Evolutionary conservation across 2,888 invertebrate species (phyloP), one percentile per base, ranked within the genome.

Genomic region (Drepanosiphum platanoidis): DNA sequence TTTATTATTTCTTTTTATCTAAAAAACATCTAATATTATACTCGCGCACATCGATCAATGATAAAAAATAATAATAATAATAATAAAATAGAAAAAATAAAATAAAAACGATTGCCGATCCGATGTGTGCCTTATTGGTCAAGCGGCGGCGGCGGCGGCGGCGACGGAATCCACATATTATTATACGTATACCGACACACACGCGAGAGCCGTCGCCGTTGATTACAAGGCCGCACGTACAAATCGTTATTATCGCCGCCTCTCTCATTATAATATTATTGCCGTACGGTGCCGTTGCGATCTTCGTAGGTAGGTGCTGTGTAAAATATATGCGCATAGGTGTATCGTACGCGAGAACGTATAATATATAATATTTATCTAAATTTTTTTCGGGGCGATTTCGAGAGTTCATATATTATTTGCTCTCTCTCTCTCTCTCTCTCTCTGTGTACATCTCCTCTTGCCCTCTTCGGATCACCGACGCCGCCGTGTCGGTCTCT

Each of bases 151-250:
- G 46, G 39, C 39, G 4, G 39, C 39, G 9, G 39, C 9, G 39
- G 7, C 52, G 3, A 3, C 2, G 46, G 3, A 52, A 4, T 7
- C 11, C 13, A 42, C 11, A 9, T 8, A 1, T 1, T 2, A 18
- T 18, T 3, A 18, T 15, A 18, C 22, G 4, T 22, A 22, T 52
- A 18, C 22, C 18, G 52, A 18, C 5, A 7, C 4, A 22, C 52
- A 7, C 22, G 18, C 52, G 52, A 52, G 52, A 52, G 27, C 42
- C 36, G 36, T 27, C 58, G 36, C 36, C 8, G 46, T 36, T 27
- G 80, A 70, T 80, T 70, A 42, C 80, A 70, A 80, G 80, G 80
- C 80, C 58, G 61, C 81, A 52, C 79, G 78, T 42, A 78, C 70
- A 39, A 5, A 82, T 82, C 71, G 61, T 71, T 71, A 81, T 61